Conservation (phyloP, 2,888 invertebrate genomes). For the Macaria notata region DNA sequence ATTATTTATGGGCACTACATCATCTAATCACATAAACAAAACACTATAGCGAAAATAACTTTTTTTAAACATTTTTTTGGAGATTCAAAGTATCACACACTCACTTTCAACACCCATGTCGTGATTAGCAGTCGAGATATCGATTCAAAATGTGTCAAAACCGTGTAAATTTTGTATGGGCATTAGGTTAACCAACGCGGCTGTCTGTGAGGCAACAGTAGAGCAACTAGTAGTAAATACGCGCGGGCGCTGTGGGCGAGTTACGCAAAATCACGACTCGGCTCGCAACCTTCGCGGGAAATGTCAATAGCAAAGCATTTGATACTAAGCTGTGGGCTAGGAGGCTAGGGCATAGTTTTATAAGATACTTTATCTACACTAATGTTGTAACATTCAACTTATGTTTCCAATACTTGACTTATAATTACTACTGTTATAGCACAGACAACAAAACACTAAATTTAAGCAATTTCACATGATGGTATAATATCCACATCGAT, state of each 20-base stretch:
- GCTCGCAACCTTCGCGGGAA: constrained; percentile 71
- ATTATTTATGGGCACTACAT: constrained; percentile 13
- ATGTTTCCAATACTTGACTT: no score
- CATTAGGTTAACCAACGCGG: constrained; percentile 49
- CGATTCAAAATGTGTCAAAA: constrained; percentile 22
- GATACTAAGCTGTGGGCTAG: constrained; percentile 31
- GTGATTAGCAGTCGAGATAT: constrained; percentile 16
- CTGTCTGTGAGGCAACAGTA: constrained; percentile 53
- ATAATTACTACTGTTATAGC: no score
- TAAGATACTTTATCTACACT: constrained; percentile 2
- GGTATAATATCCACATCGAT: no score
- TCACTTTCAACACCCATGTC: constrained; percentile 53
- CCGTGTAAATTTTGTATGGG: constrained; percentile 26
- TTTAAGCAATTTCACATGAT: no score
- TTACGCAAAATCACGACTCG: constrained; percentile 79
- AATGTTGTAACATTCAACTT: no score
- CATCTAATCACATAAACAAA: no score
- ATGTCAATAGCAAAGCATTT: constrained; percentile 75
- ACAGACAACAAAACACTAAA: no score
- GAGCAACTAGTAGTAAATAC: constrained; percentile 53
- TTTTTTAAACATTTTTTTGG: no score
- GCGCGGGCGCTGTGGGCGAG: constrained; percentile 55
- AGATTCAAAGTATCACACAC: constrained; percentile 23
- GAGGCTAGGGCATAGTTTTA: constrained; percentile 2
- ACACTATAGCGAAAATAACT: no score